These are phyloP conservation scores for Teleogryllus oceanicus DNA, from an alignment of 2,888 invertebrate species.

Conservation along the genomic window DNA sequence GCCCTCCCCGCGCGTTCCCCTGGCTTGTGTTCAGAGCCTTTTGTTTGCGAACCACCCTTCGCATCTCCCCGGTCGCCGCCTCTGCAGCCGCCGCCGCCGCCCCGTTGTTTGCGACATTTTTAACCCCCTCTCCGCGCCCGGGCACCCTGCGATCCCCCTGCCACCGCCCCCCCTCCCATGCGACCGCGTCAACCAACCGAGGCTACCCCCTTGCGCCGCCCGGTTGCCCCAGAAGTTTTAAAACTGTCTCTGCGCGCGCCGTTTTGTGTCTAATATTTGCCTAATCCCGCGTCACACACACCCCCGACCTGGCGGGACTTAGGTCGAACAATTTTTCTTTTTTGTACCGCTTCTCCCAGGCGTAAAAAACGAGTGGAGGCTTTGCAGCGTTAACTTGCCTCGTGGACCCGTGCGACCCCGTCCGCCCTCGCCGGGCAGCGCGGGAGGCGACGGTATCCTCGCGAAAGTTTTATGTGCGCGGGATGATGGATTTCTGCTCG, in stretches of 20 bases:
- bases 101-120: conserved; percentile 8
- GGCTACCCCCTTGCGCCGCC: too few species aligned
- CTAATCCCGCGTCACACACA: not conserved
- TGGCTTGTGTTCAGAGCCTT: not conserved
- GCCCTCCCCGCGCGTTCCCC: not conserved
- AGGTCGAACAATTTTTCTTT: not conserved
- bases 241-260: not conserved
- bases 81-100: not conserved
- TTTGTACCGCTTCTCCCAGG: not conserved
- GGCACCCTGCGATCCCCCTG: too few species aligned
- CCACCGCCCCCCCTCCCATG: too few species aligned
- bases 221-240: too few species aligned
- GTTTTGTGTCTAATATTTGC: not conserved
- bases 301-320: not conserved
- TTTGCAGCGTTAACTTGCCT: not conserved
- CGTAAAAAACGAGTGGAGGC: not conserved
- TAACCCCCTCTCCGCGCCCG: not conserved
- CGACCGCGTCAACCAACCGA: too few species aligned
- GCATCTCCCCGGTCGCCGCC: not conserved
- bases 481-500: not conserved
- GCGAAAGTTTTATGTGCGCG: not conserved
- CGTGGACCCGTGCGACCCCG: not conserved
- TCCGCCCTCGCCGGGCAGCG: not conserved
- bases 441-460: not conserved
- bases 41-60: not conserved